These are phyloP conservation scores for Melanaphis sacchari DNA, from an alignment of 1,140 invertebrate species.

Conservation along the genomic window DNA sequence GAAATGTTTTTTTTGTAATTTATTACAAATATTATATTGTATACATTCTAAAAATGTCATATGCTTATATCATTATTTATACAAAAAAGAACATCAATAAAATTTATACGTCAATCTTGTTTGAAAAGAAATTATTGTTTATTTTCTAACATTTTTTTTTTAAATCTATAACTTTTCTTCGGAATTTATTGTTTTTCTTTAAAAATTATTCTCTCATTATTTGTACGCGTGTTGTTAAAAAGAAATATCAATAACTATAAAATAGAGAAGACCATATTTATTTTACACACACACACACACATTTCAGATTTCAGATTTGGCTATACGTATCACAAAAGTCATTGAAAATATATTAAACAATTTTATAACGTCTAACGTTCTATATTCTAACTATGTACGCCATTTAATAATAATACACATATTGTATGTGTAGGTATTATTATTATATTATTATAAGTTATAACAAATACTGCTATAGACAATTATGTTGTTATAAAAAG, in stretches of 20 bases:
- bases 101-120: not conserved
- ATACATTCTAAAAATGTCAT: no score
- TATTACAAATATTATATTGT: no score
- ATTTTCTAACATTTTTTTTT: no score
- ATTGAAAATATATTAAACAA: not conserved
- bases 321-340: not conserved
- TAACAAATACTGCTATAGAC: not conserved
- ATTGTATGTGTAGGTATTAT: no score
- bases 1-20: no score
- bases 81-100: not conserved
- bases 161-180: not conserved
- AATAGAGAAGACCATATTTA: not conserved
- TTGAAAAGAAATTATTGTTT: not conserved
- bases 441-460: not conserved
- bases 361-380: not conserved
- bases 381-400: not conserved
- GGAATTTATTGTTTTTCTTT: not conserved
- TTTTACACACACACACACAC: not conserved
- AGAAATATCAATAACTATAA: not conserved
- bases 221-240: not conserved
- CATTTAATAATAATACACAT: no score
- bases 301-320: not conserved
- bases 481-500: not conserved
- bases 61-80: not conserved
- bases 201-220: not conserved